Evolutionary conservation across 2,888 invertebrate species (phyloP).

Genomic region (Erynnis tages): DNA sequence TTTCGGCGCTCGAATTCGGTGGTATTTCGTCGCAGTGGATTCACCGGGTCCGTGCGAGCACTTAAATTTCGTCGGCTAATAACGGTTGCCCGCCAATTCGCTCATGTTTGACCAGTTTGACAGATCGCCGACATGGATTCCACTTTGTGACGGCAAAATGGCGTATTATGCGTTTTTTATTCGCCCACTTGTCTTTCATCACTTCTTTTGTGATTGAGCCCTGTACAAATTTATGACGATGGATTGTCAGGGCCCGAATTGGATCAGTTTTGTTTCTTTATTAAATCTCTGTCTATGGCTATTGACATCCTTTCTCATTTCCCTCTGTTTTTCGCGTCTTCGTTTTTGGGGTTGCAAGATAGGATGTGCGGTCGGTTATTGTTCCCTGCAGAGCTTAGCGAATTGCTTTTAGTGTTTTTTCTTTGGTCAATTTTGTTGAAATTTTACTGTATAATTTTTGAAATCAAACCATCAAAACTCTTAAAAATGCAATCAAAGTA

Average conservation of each 20-base stretch:
- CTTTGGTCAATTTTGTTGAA: not conserved
- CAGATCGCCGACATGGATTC: constrained; percentile 77
- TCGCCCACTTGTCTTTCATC: constrained; percentile 74
- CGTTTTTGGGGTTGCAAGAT: constrained; percentile 26
- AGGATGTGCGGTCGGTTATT: constrained; percentile 22
- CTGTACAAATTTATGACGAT: constrained; percentile 57
- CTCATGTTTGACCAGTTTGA: constrained; percentile 78
- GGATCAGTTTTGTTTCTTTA: constrained; percentile 65
- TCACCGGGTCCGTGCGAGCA: constrained; percentile 42
- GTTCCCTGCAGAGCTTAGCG: constrained; percentile 18
- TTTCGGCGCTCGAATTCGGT: constrained; percentile 49
- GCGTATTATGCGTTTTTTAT: constrained; percentile 76
- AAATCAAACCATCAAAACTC: no score
- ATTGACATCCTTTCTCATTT: constrained; percentile 40
- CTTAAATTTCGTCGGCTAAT: constrained; percentile 60
- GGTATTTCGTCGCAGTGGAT: constrained; percentile 39
- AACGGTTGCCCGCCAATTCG: constrained; percentile 56
- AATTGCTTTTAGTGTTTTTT: constrained; percentile 3
- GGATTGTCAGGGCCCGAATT: constrained; percentile 65
- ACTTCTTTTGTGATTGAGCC: constrained; percentile 77
- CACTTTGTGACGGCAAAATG: constrained; percentile 74
- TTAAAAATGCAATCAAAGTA: not conserved
- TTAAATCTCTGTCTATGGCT: constrained; percentile 47
- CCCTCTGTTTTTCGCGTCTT: constrained; percentile 35
- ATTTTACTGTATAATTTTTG: no score